A percentile compares a stretch with the other conserved stretches of the same genome.
These are phyloP conservation scores for Pelobates cultripes DNA, from an alignment of 2,797 vertebrate species.

Conservation along the genomic window DNA sequence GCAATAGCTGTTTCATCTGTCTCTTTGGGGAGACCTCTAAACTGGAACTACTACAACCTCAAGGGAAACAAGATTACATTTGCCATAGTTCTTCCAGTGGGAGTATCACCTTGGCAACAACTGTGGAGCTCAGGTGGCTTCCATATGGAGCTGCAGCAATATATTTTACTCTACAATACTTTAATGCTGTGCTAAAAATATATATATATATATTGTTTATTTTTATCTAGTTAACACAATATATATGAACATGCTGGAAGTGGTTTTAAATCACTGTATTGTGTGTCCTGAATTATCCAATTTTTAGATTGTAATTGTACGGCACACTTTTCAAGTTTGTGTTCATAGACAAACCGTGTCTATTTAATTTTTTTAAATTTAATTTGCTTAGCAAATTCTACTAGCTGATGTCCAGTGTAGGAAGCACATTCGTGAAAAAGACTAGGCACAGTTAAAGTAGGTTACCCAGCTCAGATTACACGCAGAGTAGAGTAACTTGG, in stretches of 20 bases:
- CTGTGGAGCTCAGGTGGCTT: slow-evolving; percentile 7
- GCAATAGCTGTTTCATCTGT: neutral
- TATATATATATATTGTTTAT: no score
- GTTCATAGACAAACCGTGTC: no score
- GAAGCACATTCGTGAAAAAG: neutral
- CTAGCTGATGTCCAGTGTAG: neutral
- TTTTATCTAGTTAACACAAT: no score
- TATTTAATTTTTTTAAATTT: no score
- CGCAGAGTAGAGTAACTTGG: neutral
- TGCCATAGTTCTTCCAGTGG: neutral
- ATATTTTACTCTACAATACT: no score
- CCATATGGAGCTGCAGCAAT: neutral
- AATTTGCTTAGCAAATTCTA: no score
- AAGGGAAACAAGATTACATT: neutral
- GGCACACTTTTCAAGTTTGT: no score
- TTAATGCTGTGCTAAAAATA: no score
- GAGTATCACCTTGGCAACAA: neutral
- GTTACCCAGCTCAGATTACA: no score
- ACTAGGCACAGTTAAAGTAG: no score
- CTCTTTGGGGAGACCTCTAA: neutral
- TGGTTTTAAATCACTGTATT: neutral
- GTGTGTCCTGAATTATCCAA: neutral
- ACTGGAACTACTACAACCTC: neutral
- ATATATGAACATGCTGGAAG: neutral
- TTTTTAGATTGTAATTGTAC: neutral